Conservation (phyloP, 2,888 invertebrate genomes). For the Gonocerus acuteangulatus region DNA sequence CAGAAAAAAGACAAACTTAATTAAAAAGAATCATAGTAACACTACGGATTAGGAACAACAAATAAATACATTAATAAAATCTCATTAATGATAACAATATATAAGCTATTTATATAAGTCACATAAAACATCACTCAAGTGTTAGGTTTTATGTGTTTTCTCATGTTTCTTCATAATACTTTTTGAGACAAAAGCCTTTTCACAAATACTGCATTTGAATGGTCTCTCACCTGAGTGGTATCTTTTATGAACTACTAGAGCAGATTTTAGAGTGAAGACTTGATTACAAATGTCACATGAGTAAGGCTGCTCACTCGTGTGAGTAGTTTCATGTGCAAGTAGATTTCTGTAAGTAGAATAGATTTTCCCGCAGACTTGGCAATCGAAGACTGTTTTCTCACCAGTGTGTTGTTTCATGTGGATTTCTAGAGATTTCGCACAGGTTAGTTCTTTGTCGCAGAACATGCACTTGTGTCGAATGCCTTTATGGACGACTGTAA, state of each 20-base stretch:
- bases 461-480: conserved; percentile 51
- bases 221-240: conserved; percentile 42
- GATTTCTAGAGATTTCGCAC: conserved; percentile 49
- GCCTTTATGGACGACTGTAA: conserved; percentile 47
- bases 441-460: conserved; percentile 52
- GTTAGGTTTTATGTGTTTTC: background rate
- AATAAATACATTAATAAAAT: no score
- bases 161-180: conserved; percentile 11
- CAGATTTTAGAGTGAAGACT: conserved; percentile 49
- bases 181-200: conserved; percentile 12
- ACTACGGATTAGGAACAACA: no score
- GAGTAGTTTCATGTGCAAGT: conserved; percentile 45
- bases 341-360: conserved; percentile 47
- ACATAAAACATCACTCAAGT: no score
- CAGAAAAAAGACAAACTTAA: no score
- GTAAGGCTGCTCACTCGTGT: conserved; percentile 49
- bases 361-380: conserved; percentile 47
- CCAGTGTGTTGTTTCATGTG: conserved; percentile 50
- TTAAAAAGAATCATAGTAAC: no score
- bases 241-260: conserved; percentile 49
- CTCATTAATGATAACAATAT: no score
- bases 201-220: conserved; percentile 38
- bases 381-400: conserved; percentile 48
- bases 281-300: conserved; percentile 48
- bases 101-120: no score